Conservation (phyloP, 2,888 invertebrate genomes). For the Microdon myrmicae region DNA sequence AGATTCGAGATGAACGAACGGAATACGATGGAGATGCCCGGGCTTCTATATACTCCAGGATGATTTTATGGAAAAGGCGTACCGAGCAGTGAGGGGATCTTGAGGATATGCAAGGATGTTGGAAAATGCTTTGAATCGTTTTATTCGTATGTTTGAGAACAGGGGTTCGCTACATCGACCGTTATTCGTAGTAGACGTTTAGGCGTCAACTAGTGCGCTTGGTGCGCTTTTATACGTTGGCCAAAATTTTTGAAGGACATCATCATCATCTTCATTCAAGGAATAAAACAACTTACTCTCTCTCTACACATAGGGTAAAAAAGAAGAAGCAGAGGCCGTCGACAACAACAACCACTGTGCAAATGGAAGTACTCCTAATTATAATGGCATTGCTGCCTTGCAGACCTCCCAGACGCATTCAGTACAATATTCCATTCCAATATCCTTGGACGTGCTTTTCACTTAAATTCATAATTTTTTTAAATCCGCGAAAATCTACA, state of each 20-base stretch:
- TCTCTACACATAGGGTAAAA: slow-evolving; percentile 42
- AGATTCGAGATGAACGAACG: slow-evolving; percentile 46
- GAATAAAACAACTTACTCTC: slow-evolving; percentile 47
- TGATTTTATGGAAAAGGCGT: slow-evolving; percentile 9
- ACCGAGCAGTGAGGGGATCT: slow-evolving; percentile 20
- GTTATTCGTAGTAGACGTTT: slow-evolving; percentile 69
- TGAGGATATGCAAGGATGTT: slow-evolving; percentile 48
- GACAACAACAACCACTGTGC: too few relatives aligned
- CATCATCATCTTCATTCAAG: slow-evolving; percentile 52
- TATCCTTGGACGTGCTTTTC: background rate
- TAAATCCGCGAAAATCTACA: too few relatives aligned
- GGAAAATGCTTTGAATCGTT: slow-evolving; percentile 51
- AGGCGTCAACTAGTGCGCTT: slow-evolving; percentile 69
- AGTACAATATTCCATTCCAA: slow-evolving; percentile 11
- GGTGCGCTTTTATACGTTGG: slow-evolving; percentile 66
- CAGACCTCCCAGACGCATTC: slow-evolving; percentile 23
- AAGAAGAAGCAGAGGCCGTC: slow-evolving; percentile 1
- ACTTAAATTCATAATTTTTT: background rate
- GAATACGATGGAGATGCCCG: slow-evolving; percentile 46
- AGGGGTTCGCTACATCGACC: slow-evolving; percentile 68
- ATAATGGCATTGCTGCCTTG: slow-evolving; percentile 31
- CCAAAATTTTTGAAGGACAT: slow-evolving; percentile 53
- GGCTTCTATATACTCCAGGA: slow-evolving; percentile 42
- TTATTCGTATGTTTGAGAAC: slow-evolving; percentile 58
- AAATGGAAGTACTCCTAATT: slow-evolving; percentile 26